phyloP scores from a whole-genome alignment of 2,888 invertebrate species.

The Eupithecia vulgata region DNA sequence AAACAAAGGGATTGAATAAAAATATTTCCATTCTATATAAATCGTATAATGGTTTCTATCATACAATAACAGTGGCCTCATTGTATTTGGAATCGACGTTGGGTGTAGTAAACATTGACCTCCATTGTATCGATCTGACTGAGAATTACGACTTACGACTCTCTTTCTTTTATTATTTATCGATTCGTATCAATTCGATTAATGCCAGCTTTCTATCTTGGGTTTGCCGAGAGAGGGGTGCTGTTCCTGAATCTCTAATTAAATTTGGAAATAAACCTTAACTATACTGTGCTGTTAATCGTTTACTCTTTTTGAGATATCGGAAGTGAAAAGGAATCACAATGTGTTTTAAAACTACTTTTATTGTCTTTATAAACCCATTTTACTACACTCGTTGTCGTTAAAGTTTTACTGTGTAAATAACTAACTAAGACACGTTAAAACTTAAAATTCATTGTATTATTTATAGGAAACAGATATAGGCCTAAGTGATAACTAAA shows the following conservation, averaged over 20 bases:
- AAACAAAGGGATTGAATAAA: slow-evolving; percentile 26
- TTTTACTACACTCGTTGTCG: too few relatives aligned
- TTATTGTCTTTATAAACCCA: too few relatives aligned
- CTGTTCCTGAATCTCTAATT: background rate
- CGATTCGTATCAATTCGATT: slow-evolving; percentile 28
- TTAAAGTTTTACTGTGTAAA: background rate
- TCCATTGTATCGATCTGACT: slow-evolving; percentile 31
- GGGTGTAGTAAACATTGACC: slow-evolving; percentile 28
- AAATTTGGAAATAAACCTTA: background rate
- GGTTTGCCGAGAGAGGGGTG: background rate
- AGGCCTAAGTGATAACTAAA: slow-evolving; percentile 18
- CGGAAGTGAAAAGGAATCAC: background rate
- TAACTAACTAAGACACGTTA: background rate
- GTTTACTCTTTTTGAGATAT: background rate
- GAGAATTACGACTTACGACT: slow-evolving; percentile 21
- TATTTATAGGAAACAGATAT: background rate
- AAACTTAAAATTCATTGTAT: background rate
- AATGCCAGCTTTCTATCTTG: slow-evolving; percentile 6
- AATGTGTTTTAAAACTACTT: background rate
- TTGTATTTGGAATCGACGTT: slow-evolving; percentile 20
- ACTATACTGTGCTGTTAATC: background rate
- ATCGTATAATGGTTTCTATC: slow-evolving; percentile 17
- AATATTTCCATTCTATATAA: slow-evolving; percentile 31
- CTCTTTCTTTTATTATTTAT: slow-evolving; percentile 33
- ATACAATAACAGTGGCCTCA: slow-evolving; percentile 23